A percentile compares a stretch with the other conserved stretches of the same genome.
Conservation (phyloP, 2,113 vertebrate species). For the Megaceryle maxima region DNA sequence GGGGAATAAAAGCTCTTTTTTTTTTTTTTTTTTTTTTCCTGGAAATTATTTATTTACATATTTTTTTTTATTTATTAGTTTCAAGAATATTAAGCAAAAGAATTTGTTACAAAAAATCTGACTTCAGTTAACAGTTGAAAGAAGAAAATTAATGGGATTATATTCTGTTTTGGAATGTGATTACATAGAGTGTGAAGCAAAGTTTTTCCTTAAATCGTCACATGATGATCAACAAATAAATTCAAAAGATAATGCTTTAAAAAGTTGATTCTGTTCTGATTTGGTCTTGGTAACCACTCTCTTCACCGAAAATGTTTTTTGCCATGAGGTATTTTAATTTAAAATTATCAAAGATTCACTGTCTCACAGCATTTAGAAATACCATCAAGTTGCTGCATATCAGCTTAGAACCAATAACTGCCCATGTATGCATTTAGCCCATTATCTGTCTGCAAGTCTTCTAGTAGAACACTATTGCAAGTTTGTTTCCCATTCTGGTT, state of each 20-base stretch:
- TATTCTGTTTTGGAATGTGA: neutral
- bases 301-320: neutral
- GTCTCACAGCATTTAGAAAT: neutral
- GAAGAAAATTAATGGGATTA: neutral
- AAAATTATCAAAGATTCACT: neutral
- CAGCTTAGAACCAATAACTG: neutral
- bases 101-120: neutral
- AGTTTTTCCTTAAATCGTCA: neutral
- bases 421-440: neutral
- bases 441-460: neutral
- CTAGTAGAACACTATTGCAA: neutral
- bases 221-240: neutral
- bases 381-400: neutral
- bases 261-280: neutral
- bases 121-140: neutral
- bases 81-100: neutral
- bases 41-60: no score
- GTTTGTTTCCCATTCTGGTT: neutral
- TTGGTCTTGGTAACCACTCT: neutral
- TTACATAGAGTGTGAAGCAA: neutral
- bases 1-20: constrained; percentile 50
- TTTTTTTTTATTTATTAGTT: neutral
- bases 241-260: neutral
- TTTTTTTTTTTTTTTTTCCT: neutral
- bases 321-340: neutral